Base-by-base conservation (phyloP, 2,888 invertebrate genomes). In the Tenthredo distinguenda region DNA sequence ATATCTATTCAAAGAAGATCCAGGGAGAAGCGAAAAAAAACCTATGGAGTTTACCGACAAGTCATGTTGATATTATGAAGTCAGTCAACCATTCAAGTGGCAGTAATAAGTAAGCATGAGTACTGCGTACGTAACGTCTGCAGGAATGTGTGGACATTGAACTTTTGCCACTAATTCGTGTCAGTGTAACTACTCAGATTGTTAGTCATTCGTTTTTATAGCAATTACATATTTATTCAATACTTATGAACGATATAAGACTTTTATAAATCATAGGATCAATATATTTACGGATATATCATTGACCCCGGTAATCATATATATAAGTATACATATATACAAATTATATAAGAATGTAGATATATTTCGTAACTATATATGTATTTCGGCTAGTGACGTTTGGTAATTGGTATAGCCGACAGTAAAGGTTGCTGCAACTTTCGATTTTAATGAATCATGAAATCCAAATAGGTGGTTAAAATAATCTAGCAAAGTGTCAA, bases 101-200 rank as follows among this genome's bases (percentile, higher is more conserved):
- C 55, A 37, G 31, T 37, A 37, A 79, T 79, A 50, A 76, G 12
- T 74, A 21, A 47, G 74, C n/a, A 47, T 43, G 5, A 40, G 26
- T 76, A 76, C 12, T 47, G 37, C 71, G 18, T n/a, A 34, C 71
- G 31, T 72, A 72, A 72, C 43, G 26, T 43, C 12, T 65, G 18
- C 0, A 58, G 21, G 79, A 82, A 82, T 82, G 82, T 65, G 82
- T 82, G 65, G 82, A 47, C 82, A 82, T 82, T 82, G 82, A 82
- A 82, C 82, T 82, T n/a, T 62, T 65, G 3, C 43, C 12, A 26
- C 65, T 65, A 58, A 82, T 65, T 82, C n/a, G 34, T 47, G 18
- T 26, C 18, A 31, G 31, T 34, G 6, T 43, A 72, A 71, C 76
- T 50, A 43, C 0, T 18, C 7, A 47, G 15, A n/a, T 43, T 76